phyloP scores from a whole-genome alignment of 2,797 vertebrate genomes.

The Anguilla pacifica region DNA sequence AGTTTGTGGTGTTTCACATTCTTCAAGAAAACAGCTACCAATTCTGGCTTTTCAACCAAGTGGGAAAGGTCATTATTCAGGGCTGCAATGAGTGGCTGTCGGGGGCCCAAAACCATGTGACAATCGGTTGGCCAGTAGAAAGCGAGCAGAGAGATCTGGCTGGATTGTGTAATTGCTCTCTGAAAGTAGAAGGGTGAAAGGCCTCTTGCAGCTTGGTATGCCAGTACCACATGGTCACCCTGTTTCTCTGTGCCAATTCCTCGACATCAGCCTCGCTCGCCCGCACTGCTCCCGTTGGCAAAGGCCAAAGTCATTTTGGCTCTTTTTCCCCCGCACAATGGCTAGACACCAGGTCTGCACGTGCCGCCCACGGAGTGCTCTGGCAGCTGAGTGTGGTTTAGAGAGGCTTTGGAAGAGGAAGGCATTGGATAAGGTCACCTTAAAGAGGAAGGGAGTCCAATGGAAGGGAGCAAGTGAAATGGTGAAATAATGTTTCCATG shows the following conservation, averaged over 20 bases:
- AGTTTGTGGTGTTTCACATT: neutral
- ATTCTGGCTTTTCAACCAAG: neutral
- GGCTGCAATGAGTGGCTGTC: neutral
- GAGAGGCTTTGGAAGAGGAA: neutral
- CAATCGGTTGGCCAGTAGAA: neutral
- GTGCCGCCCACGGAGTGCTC: neutral
- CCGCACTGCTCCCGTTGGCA: neutral
- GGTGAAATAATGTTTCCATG: neutral
- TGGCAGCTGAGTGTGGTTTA: neutral
- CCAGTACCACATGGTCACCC: conserved; percentile 18
- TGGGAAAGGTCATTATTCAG: neutral
- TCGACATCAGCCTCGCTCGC: conserved; percentile 21
- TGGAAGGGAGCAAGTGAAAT: neutral
- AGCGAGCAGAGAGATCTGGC: neutral
- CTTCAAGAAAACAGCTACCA: neutral
- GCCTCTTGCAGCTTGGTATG: neutral
- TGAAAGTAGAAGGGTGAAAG: neutral
- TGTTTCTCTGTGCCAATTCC: conserved; percentile 31
- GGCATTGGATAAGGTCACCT: neutral
- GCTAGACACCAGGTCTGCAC: neutral
- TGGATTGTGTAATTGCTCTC: neutral
- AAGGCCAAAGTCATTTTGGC: neutral
- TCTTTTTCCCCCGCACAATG: neutral
- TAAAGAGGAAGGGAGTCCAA: neutral
- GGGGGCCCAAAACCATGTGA: neutral